Percentiles rank a stretch among this genome's conserved stretches.
phyloP scores from a whole-genome alignment of 2,797 vertebrate species.

The Enteromius trimaculatus region DNA sequence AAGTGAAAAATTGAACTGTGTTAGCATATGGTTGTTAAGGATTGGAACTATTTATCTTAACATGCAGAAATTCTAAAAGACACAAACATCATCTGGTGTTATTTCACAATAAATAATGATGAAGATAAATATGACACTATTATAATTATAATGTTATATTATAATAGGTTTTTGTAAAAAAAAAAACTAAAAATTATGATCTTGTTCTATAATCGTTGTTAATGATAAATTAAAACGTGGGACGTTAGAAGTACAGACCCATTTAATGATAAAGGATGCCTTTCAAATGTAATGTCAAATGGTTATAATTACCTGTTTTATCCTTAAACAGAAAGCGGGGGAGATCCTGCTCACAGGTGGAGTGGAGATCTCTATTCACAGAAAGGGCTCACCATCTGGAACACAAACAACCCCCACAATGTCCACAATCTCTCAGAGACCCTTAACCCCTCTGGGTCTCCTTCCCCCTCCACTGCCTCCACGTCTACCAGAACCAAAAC shows the following conservation, averaged over 20 bases:
- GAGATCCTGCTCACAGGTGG: conserved; percentile 86
- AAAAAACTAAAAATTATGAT: not conserved
- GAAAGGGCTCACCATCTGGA: conserved; percentile 62
- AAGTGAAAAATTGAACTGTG: not conserved
- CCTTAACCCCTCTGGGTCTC: conserved; percentile 35
- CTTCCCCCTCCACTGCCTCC: conserved; percentile 33
- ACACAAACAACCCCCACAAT: not conserved
- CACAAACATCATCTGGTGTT: not conserved
- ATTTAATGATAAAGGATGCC: not conserved
- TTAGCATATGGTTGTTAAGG: not conserved
- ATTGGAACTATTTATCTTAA: conserved; percentile 14
- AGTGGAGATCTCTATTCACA: conserved; percentile 82
- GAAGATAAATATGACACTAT: not conserved
- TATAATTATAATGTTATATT: not conserved
- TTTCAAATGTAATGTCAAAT: conserved; percentile 14
- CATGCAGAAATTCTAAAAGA: conserved; percentile 1
- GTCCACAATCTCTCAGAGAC: conserved; percentile 14
- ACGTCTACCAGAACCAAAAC: conserved; percentile 29
- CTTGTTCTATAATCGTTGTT: not conserved
- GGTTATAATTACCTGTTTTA: not conserved
- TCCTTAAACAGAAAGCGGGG: conserved; percentile 84
- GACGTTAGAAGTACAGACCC: not conserved
- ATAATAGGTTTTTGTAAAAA: not conserved
- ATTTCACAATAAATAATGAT: conserved; percentile 19
- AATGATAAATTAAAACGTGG: conserved; percentile 7